These are phyloP conservation scores for Thera obeliscata DNA, from an alignment of 2,888 invertebrate genomes.

Conservation along the genomic window DNA sequence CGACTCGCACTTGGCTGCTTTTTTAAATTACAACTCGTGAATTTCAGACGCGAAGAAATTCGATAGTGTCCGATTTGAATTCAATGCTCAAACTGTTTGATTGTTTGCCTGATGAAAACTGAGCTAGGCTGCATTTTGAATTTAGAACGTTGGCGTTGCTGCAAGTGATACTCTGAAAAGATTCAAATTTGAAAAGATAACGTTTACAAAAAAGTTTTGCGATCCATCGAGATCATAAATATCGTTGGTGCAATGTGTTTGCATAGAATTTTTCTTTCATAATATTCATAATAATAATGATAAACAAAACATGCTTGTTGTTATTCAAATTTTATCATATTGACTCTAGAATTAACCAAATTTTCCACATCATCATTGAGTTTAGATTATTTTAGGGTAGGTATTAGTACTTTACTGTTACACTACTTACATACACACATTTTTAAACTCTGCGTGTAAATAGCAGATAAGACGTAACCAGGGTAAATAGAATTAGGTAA, in stretches of 20 bases:
- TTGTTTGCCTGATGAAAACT: too few relatives aligned
- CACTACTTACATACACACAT: conserved; percentile 12
- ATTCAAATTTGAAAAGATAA: neutral
- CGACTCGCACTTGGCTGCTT: too few relatives aligned
- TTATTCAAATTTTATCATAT: too few relatives aligned
- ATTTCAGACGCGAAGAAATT: too few relatives aligned
- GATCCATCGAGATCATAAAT: neutral
- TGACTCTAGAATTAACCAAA: neutral
- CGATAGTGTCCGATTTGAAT: too few relatives aligned
- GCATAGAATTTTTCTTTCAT: too few relatives aligned
- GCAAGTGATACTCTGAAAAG: conserved; percentile 7
- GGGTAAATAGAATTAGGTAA: conserved; percentile 3
- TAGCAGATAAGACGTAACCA: conserved; percentile 19
- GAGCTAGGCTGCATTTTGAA: too few relatives aligned
- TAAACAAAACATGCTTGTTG: too few relatives aligned
- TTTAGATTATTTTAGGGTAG: conserved; percentile 5
- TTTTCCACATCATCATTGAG: conserved; percentile 12
- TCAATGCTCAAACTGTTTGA: too few relatives aligned
- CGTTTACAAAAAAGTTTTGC: conserved; percentile 5
- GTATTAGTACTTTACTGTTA: conserved; percentile 9
- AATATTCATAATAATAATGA: too few relatives aligned
- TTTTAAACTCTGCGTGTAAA: conserved; percentile 13
- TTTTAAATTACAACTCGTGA: too few relatives aligned
- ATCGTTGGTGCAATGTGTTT: too few relatives aligned
- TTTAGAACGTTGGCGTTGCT: neutral